Percentiles rank a stretch among this genome's conserved stretches.
Evolutionary conservation across 1,140 invertebrate species (phyloP).

Genomic region (Leptinotarsa undecemlineata): DNA sequence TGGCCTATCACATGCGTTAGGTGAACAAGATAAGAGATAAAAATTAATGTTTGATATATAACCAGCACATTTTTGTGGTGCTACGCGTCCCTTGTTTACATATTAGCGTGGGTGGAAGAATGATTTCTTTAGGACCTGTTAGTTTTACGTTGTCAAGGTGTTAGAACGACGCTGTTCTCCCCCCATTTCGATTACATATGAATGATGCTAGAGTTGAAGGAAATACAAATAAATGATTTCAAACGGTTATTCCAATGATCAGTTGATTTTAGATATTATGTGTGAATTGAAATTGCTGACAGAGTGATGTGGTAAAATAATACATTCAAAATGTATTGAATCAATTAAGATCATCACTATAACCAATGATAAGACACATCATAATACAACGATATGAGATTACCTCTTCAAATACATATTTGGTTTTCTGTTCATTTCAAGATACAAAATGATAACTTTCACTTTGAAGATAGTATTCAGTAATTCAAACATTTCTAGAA

Average conservation of each 20-base stretch:
- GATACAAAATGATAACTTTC: too few species aligned
- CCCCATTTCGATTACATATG: constrained; percentile 10
- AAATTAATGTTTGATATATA: constrained; percentile 7
- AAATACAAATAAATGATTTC: constrained; percentile 18
- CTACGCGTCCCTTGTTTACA: constrained; percentile 21
- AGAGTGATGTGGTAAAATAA: too few species aligned
- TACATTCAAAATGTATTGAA: too few species aligned
- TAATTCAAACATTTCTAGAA: too few species aligned
- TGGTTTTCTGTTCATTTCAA: too few species aligned
- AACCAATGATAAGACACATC: too few species aligned
- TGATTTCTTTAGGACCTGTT: constrained; percentile 29
- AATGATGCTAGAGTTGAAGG: constrained; percentile 3
- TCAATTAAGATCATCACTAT: too few species aligned
- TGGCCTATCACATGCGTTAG: not conserved
- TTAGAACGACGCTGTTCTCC: constrained; percentile 15
- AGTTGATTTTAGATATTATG: too few species aligned
- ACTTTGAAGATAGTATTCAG: too few species aligned
- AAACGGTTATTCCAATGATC: not conserved
- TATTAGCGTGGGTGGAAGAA: constrained; percentile 23
- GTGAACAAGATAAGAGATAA: constrained; percentile 19
- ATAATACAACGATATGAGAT: too few species aligned
- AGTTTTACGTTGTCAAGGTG: constrained; percentile 20
- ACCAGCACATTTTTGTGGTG: not conserved
- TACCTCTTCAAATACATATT: too few species aligned
- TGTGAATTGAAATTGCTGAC: too few species aligned